These are phyloP conservation scores for Elanoides forficatus DNA, from an alignment of 2,113 vertebrate genomes.

Conservation along the genomic window DNA sequence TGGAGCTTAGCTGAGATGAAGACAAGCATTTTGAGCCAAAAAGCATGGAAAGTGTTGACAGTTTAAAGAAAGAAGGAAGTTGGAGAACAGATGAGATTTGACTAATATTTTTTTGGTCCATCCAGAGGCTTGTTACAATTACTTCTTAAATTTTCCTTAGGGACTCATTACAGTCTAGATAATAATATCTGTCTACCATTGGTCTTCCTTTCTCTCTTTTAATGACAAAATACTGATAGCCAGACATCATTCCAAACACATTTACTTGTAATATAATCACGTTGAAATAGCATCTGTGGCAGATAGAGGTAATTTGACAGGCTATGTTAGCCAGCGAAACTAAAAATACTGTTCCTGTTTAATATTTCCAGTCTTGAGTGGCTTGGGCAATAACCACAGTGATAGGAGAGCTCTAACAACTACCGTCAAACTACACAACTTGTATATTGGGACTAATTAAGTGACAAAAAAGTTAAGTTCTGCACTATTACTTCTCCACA, in stretches of 20 bases:
- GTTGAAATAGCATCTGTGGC: conserved; percentile 5
- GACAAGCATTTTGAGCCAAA: conserved; percentile 28
- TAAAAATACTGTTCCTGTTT: background rate
- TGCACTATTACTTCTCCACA: background rate
- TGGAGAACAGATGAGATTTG: background rate
- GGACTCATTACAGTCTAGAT: conserved; percentile 25
- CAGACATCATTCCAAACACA: conserved; percentile 26
- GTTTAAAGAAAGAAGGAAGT: conserved; percentile 40
- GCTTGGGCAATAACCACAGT: background rate
- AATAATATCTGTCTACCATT: background rate
- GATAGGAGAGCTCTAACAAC: background rate
- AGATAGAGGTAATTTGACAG: background rate
- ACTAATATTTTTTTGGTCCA: conserved; percentile 10
- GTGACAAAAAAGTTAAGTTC: background rate
- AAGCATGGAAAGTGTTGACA: conserved; percentile 15
- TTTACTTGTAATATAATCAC: conserved; percentile 3
- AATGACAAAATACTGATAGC: conserved; percentile 39
- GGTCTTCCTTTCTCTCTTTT: conserved; percentile 24
- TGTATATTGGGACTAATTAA: background rate
- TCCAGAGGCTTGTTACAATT: conserved; percentile 34
- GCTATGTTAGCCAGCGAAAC: background rate
- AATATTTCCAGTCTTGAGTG: background rate
- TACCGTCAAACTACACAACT: background rate
- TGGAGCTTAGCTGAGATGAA: conserved; percentile 38
- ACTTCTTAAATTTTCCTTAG: conserved; percentile 2